Conservation (phyloP, 2,113 vertebrate species). For the Lycaon pictus region DNA sequence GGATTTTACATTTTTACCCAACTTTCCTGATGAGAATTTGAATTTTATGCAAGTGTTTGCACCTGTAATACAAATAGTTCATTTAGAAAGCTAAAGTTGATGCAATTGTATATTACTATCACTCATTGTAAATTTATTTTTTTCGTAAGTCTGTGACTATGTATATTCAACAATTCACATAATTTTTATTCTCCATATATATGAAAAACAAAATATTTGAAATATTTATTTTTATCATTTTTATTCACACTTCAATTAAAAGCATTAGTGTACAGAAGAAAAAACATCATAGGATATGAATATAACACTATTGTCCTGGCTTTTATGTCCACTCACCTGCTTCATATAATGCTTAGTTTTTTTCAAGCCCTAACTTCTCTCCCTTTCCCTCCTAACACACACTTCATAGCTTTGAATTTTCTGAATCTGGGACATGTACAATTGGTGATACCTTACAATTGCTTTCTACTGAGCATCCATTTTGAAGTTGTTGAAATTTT, state of each 20-base stretch:
- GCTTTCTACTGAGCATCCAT: background rate
- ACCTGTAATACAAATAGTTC: background rate
- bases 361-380: background rate
- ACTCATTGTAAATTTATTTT: background rate
- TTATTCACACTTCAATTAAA: background rate
- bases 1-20: background rate
- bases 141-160: background rate
- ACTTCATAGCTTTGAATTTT: background rate
- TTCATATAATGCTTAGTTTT: background rate
- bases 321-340: background rate
- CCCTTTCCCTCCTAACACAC: background rate
- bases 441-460: background rate
- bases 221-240: background rate
- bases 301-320: background rate
- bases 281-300: background rate
- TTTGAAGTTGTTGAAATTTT: background rate
- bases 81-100: background rate
- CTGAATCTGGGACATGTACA: background rate
- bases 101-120: background rate
- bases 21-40: slow-evolving; percentile 1
- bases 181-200: background rate
- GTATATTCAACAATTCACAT: background rate
- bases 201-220: background rate
- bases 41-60: background rate
- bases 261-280: background rate